Conservation (phyloP, 2,888 invertebrate species). For the Acanthacorydalis orientalis region DNA sequence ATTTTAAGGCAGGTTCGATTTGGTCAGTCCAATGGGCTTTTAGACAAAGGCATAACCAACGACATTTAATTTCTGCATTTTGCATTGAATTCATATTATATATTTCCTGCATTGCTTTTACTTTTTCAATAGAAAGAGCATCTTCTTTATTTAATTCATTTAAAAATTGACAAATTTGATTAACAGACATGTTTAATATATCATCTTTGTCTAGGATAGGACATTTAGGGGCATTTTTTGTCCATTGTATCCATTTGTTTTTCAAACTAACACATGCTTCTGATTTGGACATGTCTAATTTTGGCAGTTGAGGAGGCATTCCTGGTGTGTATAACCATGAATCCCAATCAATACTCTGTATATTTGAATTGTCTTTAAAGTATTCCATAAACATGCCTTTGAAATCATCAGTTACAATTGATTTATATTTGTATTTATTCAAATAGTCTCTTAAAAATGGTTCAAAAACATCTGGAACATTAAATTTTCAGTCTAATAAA, state of each 20-base stretch:
- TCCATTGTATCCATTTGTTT: constrained; percentile 35
- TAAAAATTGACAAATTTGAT: constrained; percentile 52
- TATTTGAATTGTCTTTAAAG: constrained; percentile 38
- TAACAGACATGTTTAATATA: constrained; percentile 35
- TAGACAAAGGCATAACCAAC: constrained; percentile 66
- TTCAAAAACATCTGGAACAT: constrained; percentile 46
- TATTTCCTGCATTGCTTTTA: constrained; percentile 39
- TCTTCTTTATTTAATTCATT: constrained; percentile 42
- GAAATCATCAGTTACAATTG: constrained; percentile 70
- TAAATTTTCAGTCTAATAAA: too few relatives aligned
- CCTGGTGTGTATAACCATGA: constrained; percentile 68
- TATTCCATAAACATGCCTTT: constrained; percentile 52
- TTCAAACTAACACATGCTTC: constrained; percentile 40
- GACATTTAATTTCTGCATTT: constrained; percentile 66
- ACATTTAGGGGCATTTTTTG: constrained; percentile 19
- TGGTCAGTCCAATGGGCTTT: constrained; percentile 50
- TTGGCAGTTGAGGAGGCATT: constrained; percentile 76
- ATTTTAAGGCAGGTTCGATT: constrained; percentile 49
- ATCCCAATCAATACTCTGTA: constrained; percentile 65
- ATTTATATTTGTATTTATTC: constrained; percentile 60
- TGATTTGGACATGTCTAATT: constrained; percentile 53
- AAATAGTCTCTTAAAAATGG: constrained; percentile 71
- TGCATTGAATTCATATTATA: constrained; percentile 47
- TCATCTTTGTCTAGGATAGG: constrained; percentile 31
- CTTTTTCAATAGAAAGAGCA: constrained; percentile 34